Conservation (phyloP, 1,140 invertebrate species). For the Charaxes varanes region DNA sequence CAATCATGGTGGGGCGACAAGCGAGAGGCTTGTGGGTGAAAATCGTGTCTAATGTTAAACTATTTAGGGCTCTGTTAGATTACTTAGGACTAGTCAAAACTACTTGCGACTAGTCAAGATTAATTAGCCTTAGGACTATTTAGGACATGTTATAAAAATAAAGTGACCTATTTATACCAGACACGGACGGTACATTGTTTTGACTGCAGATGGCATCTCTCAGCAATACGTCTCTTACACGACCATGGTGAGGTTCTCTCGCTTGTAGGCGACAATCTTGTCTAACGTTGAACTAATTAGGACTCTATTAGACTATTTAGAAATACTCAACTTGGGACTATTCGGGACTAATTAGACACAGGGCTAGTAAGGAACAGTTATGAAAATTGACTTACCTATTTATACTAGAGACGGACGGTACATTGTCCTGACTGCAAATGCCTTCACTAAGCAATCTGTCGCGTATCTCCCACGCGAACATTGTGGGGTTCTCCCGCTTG, state of each 20-base stretch:
- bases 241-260: constrained; percentile 99
- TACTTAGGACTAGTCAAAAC: no score
- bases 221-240: constrained; percentile 95
- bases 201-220: constrained; percentile 98
- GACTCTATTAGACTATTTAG: no score
- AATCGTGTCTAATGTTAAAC: constrained; percentile 98
- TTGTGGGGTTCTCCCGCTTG: constrained; percentile 98
- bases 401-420: constrained; percentile 98
- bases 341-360: no score
- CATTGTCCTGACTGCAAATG: constrained; percentile 98
- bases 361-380: no score
- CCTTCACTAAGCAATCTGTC: constrained; percentile 96
- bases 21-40: constrained; percentile 98
- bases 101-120: no score
- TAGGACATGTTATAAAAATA: no score
- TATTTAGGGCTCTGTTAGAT: no score
- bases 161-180: constrained; percentile 99
- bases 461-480: constrained; percentile 99
- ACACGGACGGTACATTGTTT: constrained; percentile 99
- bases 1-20: constrained; percentile 99
- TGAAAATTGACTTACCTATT: constrained; percentile 99
- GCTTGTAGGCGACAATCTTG: constrained; percentile 98
- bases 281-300: no score
- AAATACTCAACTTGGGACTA: no score
- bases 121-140: no score